Evolutionary conservation across 2,797 vertebrate genomes (phyloP).

Genomic region (Lepilemur ruficaudatus): DNA sequence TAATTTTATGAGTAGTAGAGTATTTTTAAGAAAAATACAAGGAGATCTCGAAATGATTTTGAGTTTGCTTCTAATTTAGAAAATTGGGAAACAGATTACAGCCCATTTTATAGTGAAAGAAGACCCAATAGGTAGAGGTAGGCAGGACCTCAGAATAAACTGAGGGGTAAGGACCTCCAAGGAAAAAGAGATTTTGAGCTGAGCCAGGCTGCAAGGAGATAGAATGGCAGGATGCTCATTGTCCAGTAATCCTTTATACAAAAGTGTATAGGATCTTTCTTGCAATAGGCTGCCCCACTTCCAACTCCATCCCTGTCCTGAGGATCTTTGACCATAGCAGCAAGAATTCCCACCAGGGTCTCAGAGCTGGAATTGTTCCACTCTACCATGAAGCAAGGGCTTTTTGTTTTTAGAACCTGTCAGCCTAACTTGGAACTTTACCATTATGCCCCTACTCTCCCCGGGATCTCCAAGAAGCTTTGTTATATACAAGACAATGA

Average conservation of each 20-base stretch:
- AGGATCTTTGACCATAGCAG: background rate
- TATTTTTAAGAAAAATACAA: background rate
- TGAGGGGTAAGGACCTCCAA: background rate
- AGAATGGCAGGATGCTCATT: background rate
- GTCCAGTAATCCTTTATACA: background rate
- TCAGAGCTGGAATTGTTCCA: background rate
- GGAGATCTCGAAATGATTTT: background rate
- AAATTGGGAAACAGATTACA: background rate
- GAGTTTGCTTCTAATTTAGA: background rate
- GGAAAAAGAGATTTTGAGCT: background rate
- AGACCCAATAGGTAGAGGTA: background rate
- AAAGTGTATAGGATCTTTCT: background rate
- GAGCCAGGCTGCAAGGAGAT: background rate
- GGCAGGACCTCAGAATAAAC: background rate
- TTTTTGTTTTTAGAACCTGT: background rate
- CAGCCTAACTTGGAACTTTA: background rate
- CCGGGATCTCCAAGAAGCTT: background rate
- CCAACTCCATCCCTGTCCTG: background rate
- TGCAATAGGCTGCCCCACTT: background rate
- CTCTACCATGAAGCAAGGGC: background rate
- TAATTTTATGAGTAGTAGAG: background rate
- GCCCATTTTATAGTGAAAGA: background rate
- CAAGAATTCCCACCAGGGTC: background rate
- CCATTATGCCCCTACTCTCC: background rate
- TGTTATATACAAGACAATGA: background rate